A percentile compares a stretch with the other conserved stretches of the same genome.
These are phyloP conservation scores for Drosophila seguyi DNA, from an alignment of 1,140 invertebrate species.

Conservation along the genomic window DNA sequence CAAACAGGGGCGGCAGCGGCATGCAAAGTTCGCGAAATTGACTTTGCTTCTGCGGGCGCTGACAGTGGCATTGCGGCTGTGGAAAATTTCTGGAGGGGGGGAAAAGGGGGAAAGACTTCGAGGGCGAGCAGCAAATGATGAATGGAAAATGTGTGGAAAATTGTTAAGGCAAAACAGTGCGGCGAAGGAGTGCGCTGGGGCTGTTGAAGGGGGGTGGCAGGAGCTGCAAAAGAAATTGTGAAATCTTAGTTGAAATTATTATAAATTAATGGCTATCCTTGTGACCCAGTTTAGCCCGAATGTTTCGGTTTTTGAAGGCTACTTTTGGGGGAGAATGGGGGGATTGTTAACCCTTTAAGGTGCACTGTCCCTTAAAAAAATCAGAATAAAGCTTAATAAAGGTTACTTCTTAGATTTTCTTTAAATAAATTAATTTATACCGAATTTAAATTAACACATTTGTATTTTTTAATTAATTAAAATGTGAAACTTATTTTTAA, in stretches of 20 bases:
- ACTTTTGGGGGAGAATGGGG: background rate
- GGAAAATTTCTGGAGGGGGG: background rate
- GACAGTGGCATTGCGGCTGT: constrained; percentile 68
- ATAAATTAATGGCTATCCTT: constrained; percentile 85
- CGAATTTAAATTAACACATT: background rate
- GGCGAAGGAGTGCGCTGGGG: background rate
- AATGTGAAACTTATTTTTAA: background rate
- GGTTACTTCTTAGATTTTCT: background rate
- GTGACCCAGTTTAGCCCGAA: constrained; percentile 78
- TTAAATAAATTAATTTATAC: too few relatives aligned
- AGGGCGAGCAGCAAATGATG: constrained; percentile 59
- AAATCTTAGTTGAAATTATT: constrained; percentile 84
- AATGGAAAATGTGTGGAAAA: constrained; percentile 79
- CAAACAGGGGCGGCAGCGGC: constrained; percentile 42
- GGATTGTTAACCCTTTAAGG: background rate
- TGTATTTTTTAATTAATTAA: background rate
- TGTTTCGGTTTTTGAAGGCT: constrained; percentile 38
- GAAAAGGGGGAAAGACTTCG: too few relatives aligned
- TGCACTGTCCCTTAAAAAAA: too few relatives aligned
- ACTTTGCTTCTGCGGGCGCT: constrained; percentile 81
- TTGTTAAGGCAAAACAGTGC: constrained; percentile 66
- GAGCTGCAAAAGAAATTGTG: constrained; percentile 69
- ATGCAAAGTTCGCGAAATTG: constrained; percentile 83
- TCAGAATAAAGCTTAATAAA: accelerated
- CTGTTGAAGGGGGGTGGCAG: too few relatives aligned